phyloP scores from a whole-genome alignment of 2,888 invertebrate genomes.

The Onthophagus sagittarius region DNA sequence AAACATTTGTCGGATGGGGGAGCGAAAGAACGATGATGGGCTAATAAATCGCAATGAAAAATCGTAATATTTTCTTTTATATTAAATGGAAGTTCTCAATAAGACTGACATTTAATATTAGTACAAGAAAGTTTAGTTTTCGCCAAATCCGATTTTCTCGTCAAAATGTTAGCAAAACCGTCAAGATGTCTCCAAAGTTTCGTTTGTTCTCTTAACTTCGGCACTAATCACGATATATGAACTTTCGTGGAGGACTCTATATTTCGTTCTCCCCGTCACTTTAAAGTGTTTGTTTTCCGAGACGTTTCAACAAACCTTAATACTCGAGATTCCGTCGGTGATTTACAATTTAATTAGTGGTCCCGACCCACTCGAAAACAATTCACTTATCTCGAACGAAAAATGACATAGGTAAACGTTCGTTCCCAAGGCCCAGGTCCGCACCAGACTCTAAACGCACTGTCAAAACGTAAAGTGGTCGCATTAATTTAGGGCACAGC shows the following conservation, averaged over 20 bases:
- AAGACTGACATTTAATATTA: background rate
- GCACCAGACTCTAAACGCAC: slow-evolving; percentile 18
- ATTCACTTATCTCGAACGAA: slow-evolving; percentile 20
- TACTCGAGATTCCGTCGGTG: background rate
- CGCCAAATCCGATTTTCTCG: background rate
- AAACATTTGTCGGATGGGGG: background rate
- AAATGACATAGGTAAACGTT: slow-evolving; percentile 25
- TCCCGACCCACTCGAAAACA: slow-evolving; percentile 12
- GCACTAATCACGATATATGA: slow-evolving; percentile 35
- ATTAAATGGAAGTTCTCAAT: background rate
- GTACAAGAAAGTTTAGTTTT: background rate
- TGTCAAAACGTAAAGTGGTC: slow-evolving; percentile 15
- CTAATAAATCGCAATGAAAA: no score
- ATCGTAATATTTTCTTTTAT: no score
- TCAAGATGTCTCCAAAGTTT: slow-evolving; percentile 35
- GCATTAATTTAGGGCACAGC: slow-evolving; percentile 14
- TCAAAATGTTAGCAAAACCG: slow-evolving; percentile 29
- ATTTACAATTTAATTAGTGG: slow-evolving; percentile 25
- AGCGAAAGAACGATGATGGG: background rate
- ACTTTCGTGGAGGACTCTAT: slow-evolving; percentile 27
- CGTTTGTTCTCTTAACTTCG: slow-evolving; percentile 34
- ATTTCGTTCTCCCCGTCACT: slow-evolving; percentile 16
- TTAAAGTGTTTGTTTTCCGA: background rate
- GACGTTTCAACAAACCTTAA: background rate
- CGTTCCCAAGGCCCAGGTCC: slow-evolving; percentile 14